Evolutionary conservation across 2,888 invertebrate species (phyloP), one percentile per base, ranked within the genome.

Genomic region (Criorhina ranunculi): DNA sequence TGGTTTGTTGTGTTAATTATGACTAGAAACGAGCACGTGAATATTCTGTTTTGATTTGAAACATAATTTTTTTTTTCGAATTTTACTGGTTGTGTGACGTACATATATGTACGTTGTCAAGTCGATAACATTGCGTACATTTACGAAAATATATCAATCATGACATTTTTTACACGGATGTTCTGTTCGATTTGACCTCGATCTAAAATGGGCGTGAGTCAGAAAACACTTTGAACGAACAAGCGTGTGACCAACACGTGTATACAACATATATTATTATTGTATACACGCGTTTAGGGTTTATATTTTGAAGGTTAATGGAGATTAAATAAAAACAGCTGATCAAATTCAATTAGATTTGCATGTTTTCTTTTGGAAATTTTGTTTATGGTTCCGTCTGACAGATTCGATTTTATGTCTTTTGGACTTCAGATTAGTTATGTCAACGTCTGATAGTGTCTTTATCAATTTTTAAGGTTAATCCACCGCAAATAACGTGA

Each of bases 161-260:
- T 24, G 24, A 24, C 24, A 24, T 24, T 24, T 24, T 24, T 24
- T 3, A 24, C 24, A 24, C 24, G 24, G 24, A 24, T 24, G 24
- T 24, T 24, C 24, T 24, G 24, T 24, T 24, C 4, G 24, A 24
- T 24, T 1, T 4, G 24, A 24, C 24, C 24, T 24, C 24, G 24
- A 24, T 4, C n/a, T 4, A 24, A 24, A 3, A 4, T 4, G 24
- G 24, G 24, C 2, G 24, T 24, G 24, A 24, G 55, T 57, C 37
- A 57, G 35, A 35, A 35, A 35, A 7, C 64, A 64, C 49, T 49
- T 64, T 49, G 44, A 44, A 29, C 7, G 60, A 15, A 17, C 46
- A 64, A 46, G 64, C 35, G 33, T 35, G 49, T 35, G 9, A 8
- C 0, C n/a, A 49, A 24, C 44, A 46, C 62, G 31, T 42, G 42